Evolutionary conservation across 2,888 invertebrate species (phyloP), one percentile per base, ranked within the genome.

Genomic region (Podabrus alpinus): DNA sequence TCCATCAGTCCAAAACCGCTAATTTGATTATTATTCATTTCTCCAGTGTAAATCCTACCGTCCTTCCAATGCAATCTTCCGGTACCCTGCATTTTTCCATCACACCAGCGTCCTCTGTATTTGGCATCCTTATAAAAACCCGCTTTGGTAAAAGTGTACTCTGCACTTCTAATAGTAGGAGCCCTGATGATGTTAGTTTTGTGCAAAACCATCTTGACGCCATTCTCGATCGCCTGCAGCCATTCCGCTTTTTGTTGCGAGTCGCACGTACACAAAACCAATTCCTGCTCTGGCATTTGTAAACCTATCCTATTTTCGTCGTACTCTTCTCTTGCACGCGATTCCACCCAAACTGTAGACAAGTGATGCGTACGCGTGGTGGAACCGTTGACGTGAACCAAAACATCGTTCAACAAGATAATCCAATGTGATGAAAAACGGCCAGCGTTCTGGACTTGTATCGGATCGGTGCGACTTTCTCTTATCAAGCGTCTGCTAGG

Each of bases 21-120:
- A 81, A 93, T 89, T n/a, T 91, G 87, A 81, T 94, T 94, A 80
- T 94, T 89, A 79, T 92, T 91, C 86, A 97, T 94, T 81, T 94
- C 93, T 0, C 97, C 97, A n/a, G 90, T 90, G 82, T 95, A 97
- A 71, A 91, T 88, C 82, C 92, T 92, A 0, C 95, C 95, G 87
- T 96, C 95, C 1, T 91, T 89, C 94, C 95, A 97, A 83, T 93
- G 93, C 75, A 97, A 86, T 85, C 93, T 93, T 4, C 97, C 96
- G 84, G 90, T 90, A 0, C 97, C 97, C 85, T 97, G 95, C 83
- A 96, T 90, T 84, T 95, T 93, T 0, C 95, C 96, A 83, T 92
- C 93, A 75, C 92, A 86, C 97, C 97, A 97, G 73, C 93, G 90
- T 0, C 95, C 97, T 70, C 89, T 91, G 81, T 96, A 97, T 78